phyloP scores from a whole-genome alignment of 2,888 invertebrate genomes.

The Drosophila borealis region DNA sequence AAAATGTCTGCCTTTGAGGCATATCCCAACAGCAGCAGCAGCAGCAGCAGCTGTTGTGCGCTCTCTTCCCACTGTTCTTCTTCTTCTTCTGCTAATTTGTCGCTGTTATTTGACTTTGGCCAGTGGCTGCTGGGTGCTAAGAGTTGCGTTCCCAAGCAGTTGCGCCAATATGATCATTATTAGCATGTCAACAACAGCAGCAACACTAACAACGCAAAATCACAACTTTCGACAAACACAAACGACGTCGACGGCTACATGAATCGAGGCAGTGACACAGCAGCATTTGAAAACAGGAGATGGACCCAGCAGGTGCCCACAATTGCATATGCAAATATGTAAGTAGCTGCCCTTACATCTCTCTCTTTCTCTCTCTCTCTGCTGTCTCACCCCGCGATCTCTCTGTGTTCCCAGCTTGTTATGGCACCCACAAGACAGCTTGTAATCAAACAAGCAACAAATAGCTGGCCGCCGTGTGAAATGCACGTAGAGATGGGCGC shows the following conservation, averaged over 20 bases:
- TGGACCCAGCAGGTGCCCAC: slow-evolving; percentile 48
- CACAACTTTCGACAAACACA: slow-evolving; percentile 73
- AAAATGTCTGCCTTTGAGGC: slow-evolving; percentile 60
- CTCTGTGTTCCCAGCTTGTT: slow-evolving; percentile 23
- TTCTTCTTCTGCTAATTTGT: slow-evolving; percentile 64
- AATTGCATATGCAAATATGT: slow-evolving; percentile 65
- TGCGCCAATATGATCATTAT: slow-evolving; percentile 74
- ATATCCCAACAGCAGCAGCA: slow-evolving; percentile 50
- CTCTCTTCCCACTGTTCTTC: background rate
- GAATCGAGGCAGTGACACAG: slow-evolving; percentile 47
- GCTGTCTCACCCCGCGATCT: background rate
- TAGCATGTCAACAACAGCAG: slow-evolving; percentile 70
- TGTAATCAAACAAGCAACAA: slow-evolving; percentile 67
- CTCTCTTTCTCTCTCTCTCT: background rate
- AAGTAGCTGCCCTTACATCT: slow-evolving; percentile 1
- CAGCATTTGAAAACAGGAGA: slow-evolving; percentile 9
- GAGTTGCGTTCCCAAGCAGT: slow-evolving; percentile 53
- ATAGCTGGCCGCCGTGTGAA: slow-evolving; percentile 14
- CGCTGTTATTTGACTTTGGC: slow-evolving; percentile 59
- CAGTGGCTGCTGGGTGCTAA: slow-evolving; percentile 59
- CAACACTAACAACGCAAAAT: slow-evolving; percentile 52
- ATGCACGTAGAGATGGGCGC: too few species aligned
- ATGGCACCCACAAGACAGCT: slow-evolving; percentile 63
- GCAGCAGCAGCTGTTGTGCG: slow-evolving; percentile 30
- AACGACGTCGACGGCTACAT: slow-evolving; percentile 64